Percentiles rank a stretch among this genome's conserved stretches.
Evolutionary conservation across 1,140 invertebrate genomes (phyloP).

Genomic region (Trissolcus basalis): DNA sequence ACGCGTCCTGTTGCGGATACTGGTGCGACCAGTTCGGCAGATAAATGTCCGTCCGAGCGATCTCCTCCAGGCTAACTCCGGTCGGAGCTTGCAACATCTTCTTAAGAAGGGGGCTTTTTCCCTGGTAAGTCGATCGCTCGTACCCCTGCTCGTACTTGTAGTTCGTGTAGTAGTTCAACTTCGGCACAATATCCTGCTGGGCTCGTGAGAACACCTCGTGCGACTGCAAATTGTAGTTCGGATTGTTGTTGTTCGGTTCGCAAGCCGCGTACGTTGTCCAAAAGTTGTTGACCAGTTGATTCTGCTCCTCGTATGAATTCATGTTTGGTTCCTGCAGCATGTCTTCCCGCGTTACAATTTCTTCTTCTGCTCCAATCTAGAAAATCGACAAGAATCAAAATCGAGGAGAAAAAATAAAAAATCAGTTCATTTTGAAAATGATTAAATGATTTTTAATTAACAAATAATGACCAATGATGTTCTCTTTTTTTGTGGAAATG

Average conservation of each 20-base stretch:
- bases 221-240: neutral
- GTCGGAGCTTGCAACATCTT: constrained; percentile 73
- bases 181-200: neutral
- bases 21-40: constrained; percentile 45
- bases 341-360: constrained; percentile 62
- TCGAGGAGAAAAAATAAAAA: neutral
- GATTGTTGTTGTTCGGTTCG: constrained; percentile 62
- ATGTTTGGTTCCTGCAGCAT: constrained; percentile 51
- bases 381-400: neutral
- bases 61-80: constrained; percentile 69
- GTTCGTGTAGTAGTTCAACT: neutral
- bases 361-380: constrained; percentile 67
- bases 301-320: constrained; percentile 65
- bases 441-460: too few species aligned
- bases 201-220: neutral
- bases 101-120: constrained; percentile 63
- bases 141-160: constrained; percentile 13
- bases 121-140: neutral
- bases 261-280: constrained; percentile 61
- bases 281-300: constrained; percentile 61
- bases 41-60: constrained; percentile 63
- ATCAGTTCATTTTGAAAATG: too few species aligned
- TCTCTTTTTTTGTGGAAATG: too few species aligned
- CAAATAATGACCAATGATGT: too few species aligned
- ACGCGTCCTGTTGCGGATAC: constrained; percentile 38